phyloP scores from a whole-genome alignment of 2,113 vertebrate genomes.

The Delphinapterus leucas region DNA sequence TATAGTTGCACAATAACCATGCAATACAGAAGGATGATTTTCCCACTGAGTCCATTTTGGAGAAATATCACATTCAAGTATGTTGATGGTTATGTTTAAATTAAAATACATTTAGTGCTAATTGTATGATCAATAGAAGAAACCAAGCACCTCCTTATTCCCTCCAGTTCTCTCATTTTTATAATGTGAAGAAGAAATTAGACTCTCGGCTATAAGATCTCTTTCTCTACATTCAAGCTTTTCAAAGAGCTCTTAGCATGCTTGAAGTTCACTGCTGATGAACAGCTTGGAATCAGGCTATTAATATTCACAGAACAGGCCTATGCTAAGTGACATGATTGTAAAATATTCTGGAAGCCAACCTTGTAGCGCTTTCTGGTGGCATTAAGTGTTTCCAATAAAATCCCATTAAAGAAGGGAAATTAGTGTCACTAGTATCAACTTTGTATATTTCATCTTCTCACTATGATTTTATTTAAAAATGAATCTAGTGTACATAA shows the following conservation, averaged over 20 bases:
- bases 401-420: conserved; percentile 52
- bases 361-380: conserved; percentile 28
- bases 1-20: neutral
- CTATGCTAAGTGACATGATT: conserved; percentile 65
- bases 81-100: neutral
- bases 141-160: neutral
- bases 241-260: conserved; percentile 43
- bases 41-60: neutral
- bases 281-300: conserved; percentile 56
- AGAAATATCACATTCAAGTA: conserved; percentile 11
- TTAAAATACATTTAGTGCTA: conserved; percentile 30
- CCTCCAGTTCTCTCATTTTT: neutral
- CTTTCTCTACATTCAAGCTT: conserved; percentile 51
- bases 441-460: conserved; percentile 54
- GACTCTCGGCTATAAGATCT: neutral
- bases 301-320: conserved; percentile 67
- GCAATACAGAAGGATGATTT: neutral
- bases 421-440: conserved; percentile 43
- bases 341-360: conserved; percentile 53
- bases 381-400: conserved; percentile 65
- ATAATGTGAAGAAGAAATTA: conserved; percentile 44
- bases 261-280: conserved; percentile 67
- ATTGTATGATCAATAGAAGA: neutral
- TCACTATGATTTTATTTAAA: conserved; percentile 48
- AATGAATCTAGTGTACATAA: conserved; percentile 44